Percentiles rank a stretch among this genome's conserved stretches.
Evolutionary conservation across 37 sponge, comb jelly and placozoan species (phyloP).

Genomic region (Aplysina aerophoba): DNA sequence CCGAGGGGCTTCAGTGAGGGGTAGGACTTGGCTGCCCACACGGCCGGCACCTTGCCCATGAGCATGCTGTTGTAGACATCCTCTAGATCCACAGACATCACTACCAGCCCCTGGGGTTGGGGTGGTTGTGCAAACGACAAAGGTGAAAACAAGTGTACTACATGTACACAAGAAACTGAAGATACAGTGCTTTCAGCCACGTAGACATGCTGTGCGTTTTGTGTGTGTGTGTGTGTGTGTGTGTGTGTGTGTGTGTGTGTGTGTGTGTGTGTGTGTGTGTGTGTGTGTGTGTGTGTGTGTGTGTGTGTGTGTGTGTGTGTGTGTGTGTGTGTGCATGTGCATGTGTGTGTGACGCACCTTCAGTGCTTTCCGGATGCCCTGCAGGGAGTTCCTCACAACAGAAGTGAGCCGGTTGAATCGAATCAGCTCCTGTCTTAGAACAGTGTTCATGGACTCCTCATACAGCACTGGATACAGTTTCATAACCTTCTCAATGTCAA

Average conservation of each 20-base stretch:
- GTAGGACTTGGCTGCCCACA: constrained; percentile 99
- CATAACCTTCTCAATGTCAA: constrained; percentile 89
- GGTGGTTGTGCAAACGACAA: constrained; percentile 10
- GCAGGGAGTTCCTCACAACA: constrained; percentile 85
- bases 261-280: no score
- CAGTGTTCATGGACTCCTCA: constrained; percentile 97
- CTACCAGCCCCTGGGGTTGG: constrained; percentile 82
- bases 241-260: no score
- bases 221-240: no score
- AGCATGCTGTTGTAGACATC: constrained; percentile 94
- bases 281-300: background rate
- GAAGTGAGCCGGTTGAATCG: constrained; percentile 92
- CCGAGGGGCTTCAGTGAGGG: constrained; percentile 99
- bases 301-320: background rate
- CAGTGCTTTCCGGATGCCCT: constrained; percentile 94
- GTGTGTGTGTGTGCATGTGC: background rate
- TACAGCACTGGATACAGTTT: constrained; percentile 91
- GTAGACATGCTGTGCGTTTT: no score
- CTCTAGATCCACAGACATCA: constrained; percentile 96
- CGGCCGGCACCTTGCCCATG: constrained; percentile 94
- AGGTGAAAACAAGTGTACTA: no score
- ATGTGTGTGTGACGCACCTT: constrained; percentile 62
- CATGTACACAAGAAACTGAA: background rate
- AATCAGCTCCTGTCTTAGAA: constrained; percentile 96
- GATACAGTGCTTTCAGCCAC: no score